phyloP scores from a whole-genome alignment of 2,888 invertebrate species.

The Drosophila kokeensis region DNA sequence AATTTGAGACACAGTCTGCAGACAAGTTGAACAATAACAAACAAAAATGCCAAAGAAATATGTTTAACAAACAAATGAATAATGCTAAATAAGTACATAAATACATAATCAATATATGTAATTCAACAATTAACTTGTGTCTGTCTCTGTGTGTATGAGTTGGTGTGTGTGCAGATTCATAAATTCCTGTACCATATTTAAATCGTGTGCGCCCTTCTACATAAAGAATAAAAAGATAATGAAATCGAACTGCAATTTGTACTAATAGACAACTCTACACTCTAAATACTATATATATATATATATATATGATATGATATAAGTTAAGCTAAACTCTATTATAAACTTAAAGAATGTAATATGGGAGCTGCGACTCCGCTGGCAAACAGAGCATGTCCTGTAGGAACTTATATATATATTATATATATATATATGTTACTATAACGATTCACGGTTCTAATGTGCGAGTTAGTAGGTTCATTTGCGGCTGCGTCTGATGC shows the following conservation, averaged over 20 bases:
- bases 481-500: slow-evolving; percentile 51
- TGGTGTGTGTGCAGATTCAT: slow-evolving; percentile 60
- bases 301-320: slow-evolving; percentile 18
- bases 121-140: slow-evolving; percentile 28
- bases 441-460: background rate
- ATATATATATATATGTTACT: background rate
- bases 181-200: slow-evolving; percentile 71
- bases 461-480: slow-evolving; percentile 46
- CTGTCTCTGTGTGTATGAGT: slow-evolving; percentile 6
- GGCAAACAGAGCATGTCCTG: slow-evolving; percentile 12
- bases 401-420: slow-evolving; percentile 28
- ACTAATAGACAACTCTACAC: slow-evolving; percentile 47
- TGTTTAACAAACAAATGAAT: slow-evolving; percentile 33
- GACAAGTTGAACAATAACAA: slow-evolving; percentile 49
- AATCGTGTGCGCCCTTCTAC: slow-evolving; percentile 31
- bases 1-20: slow-evolving; percentile 72
- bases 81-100: slow-evolving; percentile 35
- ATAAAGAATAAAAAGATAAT: slow-evolving; percentile 15
- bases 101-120: slow-evolving; percentile 28
- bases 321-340: slow-evolving; percentile 24
- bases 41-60: slow-evolving; percentile 68
- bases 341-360: slow-evolving; percentile 27
- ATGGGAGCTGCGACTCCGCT: slow-evolving; percentile 18
- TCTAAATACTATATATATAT: slow-evolving; percentile 10
- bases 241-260: slow-evolving; percentile 27